phyloP scores from a whole-genome alignment of 2,888 invertebrate genomes.

The Graphium colonna region DNA sequence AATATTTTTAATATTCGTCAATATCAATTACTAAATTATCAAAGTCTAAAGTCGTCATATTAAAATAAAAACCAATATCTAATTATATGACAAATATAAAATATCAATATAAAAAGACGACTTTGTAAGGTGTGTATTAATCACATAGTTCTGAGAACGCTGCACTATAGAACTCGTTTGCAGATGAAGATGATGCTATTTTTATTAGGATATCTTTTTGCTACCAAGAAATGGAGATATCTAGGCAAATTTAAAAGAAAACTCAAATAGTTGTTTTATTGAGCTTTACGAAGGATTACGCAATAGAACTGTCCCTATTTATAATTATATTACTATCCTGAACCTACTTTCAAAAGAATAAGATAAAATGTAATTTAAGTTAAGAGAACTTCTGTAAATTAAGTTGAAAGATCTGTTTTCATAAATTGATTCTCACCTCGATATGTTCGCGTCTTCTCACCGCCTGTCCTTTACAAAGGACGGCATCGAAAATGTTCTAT shows the following conservation, averaged over 20 bases:
- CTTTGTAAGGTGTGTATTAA: neutral
- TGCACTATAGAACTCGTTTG: neutral
- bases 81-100: no score
- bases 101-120: neutral
- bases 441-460: constrained; percentile 43
- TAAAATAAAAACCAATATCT: no score
- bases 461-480: constrained; percentile 37
- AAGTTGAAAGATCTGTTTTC: no score
- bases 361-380: no score
- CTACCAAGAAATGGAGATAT: neutral
- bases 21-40: no score
- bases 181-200: neutral
- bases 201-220: neutral
- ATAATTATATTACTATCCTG: neutral
- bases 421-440: constrained; percentile 52
- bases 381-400: no score
- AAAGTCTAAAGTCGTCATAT: no score
- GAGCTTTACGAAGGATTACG: no score
- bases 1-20: no score
- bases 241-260: neutral
- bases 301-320: neutral
- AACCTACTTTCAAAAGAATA: neutral
- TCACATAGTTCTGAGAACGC: neutral
- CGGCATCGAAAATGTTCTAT: constrained; percentile 50
- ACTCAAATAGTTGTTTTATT: no score